Base-by-base conservation (phyloP, 2,113 vertebrate species). In the Dermatemys mawii region DNA sequence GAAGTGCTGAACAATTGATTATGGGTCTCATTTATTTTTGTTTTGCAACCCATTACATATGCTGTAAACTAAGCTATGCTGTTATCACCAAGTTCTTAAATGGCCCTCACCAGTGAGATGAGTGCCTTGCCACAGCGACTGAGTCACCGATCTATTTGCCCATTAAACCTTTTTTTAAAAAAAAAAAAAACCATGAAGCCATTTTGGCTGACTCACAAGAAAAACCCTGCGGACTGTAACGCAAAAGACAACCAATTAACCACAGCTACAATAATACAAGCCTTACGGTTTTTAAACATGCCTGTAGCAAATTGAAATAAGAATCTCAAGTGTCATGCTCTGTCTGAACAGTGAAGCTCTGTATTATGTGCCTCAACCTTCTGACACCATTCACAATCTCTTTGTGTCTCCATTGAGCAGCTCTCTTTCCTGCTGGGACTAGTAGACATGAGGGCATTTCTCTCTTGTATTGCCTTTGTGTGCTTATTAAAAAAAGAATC, bases 401-500 rank as follows among this genome's bases (percentile, higher is more conserved):
- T 96, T 84, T 90, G 78, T 93, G 87, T 93, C 97, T 95, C 51
- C 91, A 67, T 96, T 90, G 90, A 93, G 95, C 96, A 93, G 92
- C 88, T 29, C 94, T 92, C 80, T 70, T 95, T 96, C 97, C 96
- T 38, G 93, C 96, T 90, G 94, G 73, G 97, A 94, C 19, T 7
- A 90, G 94, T 78, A 94, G 97, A 97, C 92, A 54, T 44, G 81
- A 95, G 98, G 96, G 97, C 97, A 97, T 96, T 96, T 95, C 97
- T 97, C 93, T 92, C 97, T 97, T 96, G 89, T 78, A 26, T 97
- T 97, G 96, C 95, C 95, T 97, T 95, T 89, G 94, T 98, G 96
- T 95, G 92, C 98, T 97, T 97, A 98, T 98, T 98, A 98, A 94
- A 97, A 97, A 96, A 94, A 95, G 97, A 98, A 97, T 98, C 97